phyloP scores from a whole-genome alignment of 2,797 vertebrate species.

The Serranus cabrilla region DNA sequence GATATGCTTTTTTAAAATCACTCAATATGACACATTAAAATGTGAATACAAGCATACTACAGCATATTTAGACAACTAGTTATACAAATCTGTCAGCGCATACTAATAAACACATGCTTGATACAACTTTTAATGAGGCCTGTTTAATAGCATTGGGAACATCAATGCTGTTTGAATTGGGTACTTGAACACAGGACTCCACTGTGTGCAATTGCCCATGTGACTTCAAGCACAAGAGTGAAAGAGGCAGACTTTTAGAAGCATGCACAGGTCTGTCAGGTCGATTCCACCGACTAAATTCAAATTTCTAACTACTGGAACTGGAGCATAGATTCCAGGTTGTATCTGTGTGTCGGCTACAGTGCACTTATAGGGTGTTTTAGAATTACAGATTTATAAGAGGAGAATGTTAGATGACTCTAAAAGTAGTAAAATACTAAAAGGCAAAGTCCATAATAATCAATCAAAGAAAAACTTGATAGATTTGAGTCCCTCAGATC shows the following conservation, averaged over 20 bases:
- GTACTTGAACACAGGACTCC: conserved; percentile 19
- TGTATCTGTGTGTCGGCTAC: neutral
- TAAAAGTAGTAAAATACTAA: neutral
- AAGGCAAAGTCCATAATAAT: neutral
- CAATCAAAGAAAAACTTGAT: neutral
- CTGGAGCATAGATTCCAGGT: neutral
- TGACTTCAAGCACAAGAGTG: neutral
- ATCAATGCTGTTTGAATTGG: neutral
- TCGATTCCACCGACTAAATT: conserved; percentile 18
- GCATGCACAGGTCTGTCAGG: conserved; percentile 22
- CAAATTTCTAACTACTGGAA: conserved; percentile 19
- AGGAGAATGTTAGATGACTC: too few species aligned
- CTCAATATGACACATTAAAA: conserved; percentile 4
- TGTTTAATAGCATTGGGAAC: conserved; percentile 6
- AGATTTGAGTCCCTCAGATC: neutral
- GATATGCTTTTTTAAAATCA: conserved; percentile 7
- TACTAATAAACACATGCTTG: conserved; percentile 11
- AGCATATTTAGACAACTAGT: conserved; percentile 2
- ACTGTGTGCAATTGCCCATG: neutral
- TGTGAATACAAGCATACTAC: conserved; percentile 5
- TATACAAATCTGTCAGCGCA: conserved; percentile 24
- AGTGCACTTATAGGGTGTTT: neutral
- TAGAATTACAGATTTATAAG: neutral
- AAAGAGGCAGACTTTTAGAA: conserved; percentile 22
- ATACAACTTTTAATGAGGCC: conserved; percentile 43